phyloP scores from a whole-genome alignment of 2,113 vertebrate species.

The Petrocephalus zakoni region DNA sequence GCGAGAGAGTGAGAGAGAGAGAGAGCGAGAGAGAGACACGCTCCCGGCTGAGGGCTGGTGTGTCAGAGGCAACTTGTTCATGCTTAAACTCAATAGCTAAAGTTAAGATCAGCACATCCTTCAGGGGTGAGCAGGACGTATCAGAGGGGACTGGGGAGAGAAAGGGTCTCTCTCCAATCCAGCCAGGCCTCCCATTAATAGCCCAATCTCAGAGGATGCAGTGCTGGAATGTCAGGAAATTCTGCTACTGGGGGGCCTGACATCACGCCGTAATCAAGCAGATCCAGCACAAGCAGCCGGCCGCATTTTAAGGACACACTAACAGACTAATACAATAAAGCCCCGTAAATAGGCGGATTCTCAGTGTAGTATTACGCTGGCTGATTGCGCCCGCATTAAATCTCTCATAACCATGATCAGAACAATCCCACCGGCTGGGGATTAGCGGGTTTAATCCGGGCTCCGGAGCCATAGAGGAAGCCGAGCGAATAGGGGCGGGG shows the following conservation, averaged over 20 bases:
- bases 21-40: neutral
- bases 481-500: too few species aligned
- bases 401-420: slow-evolving; percentile 57
- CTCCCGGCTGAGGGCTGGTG: neutral
- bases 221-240: neutral
- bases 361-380: slow-evolving; percentile 51
- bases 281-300: neutral
- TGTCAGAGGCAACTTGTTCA: neutral
- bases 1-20: neutral
- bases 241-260: neutral
- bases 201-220: neutral
- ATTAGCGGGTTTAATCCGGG: slow-evolving; percentile 57
- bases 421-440: slow-evolving; percentile 55
- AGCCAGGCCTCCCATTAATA: neutral
- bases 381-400: slow-evolving; percentile 43
- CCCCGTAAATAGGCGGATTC: slow-evolving; percentile 41
- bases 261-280: neutral
- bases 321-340: slow-evolving; percentile 45
- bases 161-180: neutral
- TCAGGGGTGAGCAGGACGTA: neutral
- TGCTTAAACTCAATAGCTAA: neutral
- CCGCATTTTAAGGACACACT: slow-evolving; percentile 8
- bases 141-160: neutral
- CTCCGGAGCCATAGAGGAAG: slow-evolving; percentile 32
- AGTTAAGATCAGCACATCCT: neutral